Conservation (phyloP, 2,113 vertebrate genomes). For the Orycteropus afer region DNA sequence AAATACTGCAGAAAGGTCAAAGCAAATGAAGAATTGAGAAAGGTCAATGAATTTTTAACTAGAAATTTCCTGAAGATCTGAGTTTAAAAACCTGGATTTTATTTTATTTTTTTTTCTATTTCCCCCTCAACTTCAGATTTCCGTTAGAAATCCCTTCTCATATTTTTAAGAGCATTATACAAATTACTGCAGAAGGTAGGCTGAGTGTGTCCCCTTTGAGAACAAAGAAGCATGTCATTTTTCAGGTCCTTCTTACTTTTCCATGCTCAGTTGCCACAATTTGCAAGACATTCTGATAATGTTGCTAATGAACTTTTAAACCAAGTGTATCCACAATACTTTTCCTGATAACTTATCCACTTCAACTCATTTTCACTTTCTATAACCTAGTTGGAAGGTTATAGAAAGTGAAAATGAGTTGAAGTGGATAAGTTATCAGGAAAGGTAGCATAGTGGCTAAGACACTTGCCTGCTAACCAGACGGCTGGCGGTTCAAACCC, state of each 20-base stretch:
- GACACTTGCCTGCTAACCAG: too few relatives aligned
- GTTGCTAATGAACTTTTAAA: neutral
- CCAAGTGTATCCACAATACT: neutral
- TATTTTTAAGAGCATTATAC: neutral
- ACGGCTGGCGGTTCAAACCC: too few relatives aligned
- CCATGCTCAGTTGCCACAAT: neutral
- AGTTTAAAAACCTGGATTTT: neutral
- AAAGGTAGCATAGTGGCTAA: too few relatives aligned
- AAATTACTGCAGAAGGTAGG: rapidly evolving
- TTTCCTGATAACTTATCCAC: neutral
- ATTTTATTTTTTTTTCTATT: neutral
- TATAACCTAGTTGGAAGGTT: neutral
- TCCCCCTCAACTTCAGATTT: neutral
- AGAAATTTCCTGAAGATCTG: neutral
- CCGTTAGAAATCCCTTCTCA: rapidly evolving
- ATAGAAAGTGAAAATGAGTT: too few relatives aligned
- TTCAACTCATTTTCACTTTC: neutral
- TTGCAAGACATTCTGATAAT: rapidly evolving
- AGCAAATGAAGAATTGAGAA: neutral
- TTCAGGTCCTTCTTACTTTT: neutral
- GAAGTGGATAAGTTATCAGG: too few relatives aligned
- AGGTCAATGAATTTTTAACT: neutral
- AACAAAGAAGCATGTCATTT: neutral
- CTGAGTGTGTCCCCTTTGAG: rapidly evolving
- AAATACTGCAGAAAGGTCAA: neutral